Evolutionary conservation across 2,888 invertebrate genomes (phyloP), one percentile per base, ranked within the genome.

Genomic region (Gastracanthus pulcherrimus): DNA sequence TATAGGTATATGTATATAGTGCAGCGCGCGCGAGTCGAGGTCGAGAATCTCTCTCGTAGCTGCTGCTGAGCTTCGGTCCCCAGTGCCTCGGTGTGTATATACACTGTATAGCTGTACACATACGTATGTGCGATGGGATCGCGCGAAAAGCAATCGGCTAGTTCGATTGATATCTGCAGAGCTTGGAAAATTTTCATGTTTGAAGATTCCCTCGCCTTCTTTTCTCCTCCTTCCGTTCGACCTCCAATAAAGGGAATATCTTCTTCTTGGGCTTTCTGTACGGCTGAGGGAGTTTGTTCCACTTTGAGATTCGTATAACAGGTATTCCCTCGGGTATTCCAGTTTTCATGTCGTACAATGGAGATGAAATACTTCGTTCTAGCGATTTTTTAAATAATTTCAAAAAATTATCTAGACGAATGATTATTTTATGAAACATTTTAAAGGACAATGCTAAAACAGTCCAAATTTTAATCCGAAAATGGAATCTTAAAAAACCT

Each of bases 131-230:
- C 45, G 38, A 67, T 41, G 38, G 31, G 58, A 76, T 76, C 66
- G 55, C 67, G 36, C 23, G n/a, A 55, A 19, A 67, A 51, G 76
- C 66, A 67, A 75, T 76, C 38, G 76, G 67, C 38, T 23, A 45
- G 34, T 67, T 62, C 67, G 38, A 41, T 55, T 58, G 76, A 55
- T 76, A 76, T 38, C 51, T 36, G 36, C 75, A 16, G 51, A 64
- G 36, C 62, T 48, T 23, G 34, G 38, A 62, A 64, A 51, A 26
- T 9, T 23, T 19, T 75, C 26, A 36, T 38, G 26, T 66, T 75
- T 66, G 62, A 66, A 51, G 19, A 38, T 64, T 64, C 41, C 31
- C 19, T 38, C 16, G 34, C 9, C 16, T 29, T 58, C 58, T 5
- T 16, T 26, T 26, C 29, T 11, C 5, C 13, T 16, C 45, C 5